Conservation (phyloP, 2,797 vertebrate genomes). For the Buceros bicornis region DNA sequence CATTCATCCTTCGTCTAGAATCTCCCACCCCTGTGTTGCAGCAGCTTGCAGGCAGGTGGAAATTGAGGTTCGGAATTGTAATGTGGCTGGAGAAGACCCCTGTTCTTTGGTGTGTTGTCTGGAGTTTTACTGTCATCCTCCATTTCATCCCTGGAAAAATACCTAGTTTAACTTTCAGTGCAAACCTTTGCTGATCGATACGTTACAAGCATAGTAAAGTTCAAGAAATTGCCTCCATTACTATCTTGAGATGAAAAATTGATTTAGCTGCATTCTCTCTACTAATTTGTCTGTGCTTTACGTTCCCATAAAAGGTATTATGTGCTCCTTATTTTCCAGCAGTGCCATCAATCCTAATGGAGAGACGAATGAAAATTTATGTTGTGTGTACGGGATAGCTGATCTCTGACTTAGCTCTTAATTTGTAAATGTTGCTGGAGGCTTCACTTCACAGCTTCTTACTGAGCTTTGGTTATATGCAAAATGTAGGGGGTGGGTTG, state of each 20-base stretch:
- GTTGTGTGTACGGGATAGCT: background rate
- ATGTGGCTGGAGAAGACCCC: background rate
- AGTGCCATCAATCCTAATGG: conserved; percentile 57
- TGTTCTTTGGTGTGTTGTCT: background rate
- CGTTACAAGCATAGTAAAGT: conserved; percentile 54
- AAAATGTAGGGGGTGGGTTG: background rate
- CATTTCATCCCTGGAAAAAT: conserved; percentile 29
- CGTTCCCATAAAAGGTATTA: conserved; percentile 62
- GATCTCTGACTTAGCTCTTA: conserved; percentile 55
- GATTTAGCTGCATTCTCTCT: conserved; percentile 62
- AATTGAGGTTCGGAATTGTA: background rate
- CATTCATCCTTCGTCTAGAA: background rate
- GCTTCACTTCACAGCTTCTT: background rate
- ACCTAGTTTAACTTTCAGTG: background rate
- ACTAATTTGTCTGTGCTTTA: conserved; percentile 52
- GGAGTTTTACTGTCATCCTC: background rate
- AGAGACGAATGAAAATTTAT: conserved; percentile 39
- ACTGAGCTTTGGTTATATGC: background rate
- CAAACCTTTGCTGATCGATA: conserved; percentile 56
- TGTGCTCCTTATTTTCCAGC: conserved; percentile 50
- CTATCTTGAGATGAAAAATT: conserved; percentile 66
- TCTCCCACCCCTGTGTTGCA: fast-evolving
- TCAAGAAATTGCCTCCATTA: conserved; percentile 69
- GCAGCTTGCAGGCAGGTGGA: background rate
- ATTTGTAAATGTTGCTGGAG: conserved; percentile 36